Base-by-base conservation (phyloP, 2,113 vertebrate species). In the Xyrauchen texanus region DNA sequence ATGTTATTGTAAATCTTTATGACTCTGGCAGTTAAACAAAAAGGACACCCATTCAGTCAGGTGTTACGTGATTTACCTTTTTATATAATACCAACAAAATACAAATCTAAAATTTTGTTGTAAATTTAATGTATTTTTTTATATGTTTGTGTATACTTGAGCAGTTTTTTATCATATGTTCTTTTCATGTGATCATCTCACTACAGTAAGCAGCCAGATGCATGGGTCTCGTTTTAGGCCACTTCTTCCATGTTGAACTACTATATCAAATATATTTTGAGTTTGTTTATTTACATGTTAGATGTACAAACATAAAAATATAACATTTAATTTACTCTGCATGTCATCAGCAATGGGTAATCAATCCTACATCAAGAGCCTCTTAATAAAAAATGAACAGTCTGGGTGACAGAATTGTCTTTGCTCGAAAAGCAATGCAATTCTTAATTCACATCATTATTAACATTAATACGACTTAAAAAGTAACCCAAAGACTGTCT, bases 221-320 rank as follows among this genome's bases (percentile, higher is more conserved):
- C 55, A 58, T 58, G 51, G 2, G 10, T 53, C 4, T 53, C 1
- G 4, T 10, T 53, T 10, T 53, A 53, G 8, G 9, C 5, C 55
- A 58, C n/a, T 7, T n/a, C 55, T 53, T 12, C 3, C 7, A 5
- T 57, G 55, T 58, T 2, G 13, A 58, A 58, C 11, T 60, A 6
- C 60, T 47, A 72, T 9, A 61, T 63, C 72, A 49, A 62, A 62
- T 4, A 16, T 6, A 21, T 34, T 72, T 60, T 51, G 61, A 53
- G 49, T 34, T 65, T 86, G 76, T 94, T 93, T 94, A 94, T 93
- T 92, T 93, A 93, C 92, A 90, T 82, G 88, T 88, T 89, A 86
- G 88, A 93, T 92, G 88, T 92, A 92, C 89, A 92, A 86, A 81
- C 86, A 89, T 89, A 90, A 88, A 88, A 87, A 92, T 84, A 93